phyloP scores from a whole-genome alignment of 2,113 vertebrate species.

The Pelodiscus sinensis region DNA sequence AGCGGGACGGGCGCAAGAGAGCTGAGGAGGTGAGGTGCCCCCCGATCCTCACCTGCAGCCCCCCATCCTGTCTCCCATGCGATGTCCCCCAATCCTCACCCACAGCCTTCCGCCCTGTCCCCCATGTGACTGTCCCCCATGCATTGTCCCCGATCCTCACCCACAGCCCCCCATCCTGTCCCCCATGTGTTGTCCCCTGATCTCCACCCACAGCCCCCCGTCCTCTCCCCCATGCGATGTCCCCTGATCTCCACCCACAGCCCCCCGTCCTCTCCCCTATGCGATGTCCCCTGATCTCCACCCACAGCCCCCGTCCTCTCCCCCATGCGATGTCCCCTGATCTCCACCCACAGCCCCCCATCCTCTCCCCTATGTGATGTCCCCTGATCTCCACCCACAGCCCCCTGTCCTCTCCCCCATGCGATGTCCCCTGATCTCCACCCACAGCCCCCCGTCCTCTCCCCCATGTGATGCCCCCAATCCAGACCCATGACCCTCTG shows the following conservation, averaged over 20 bases:
- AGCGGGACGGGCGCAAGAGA: neutral
- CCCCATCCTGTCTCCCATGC: neutral
- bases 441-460: neutral
- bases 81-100: too few species aligned
- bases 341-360: neutral
- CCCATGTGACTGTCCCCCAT: too few species aligned
- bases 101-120: too few species aligned
- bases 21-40: constrained; percentile 13
- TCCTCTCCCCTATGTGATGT: too few species aligned
- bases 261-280: fast-evolving
- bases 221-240: too few species aligned
- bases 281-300: neutral
- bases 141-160: too few species aligned
- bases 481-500: constrained; percentile 37
- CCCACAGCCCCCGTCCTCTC: too few species aligned
- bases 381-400: neutral
- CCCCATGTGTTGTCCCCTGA: neutral
- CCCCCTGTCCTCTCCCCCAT: neutral
- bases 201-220: neutral
- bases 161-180: neutral
- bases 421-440: neutral
- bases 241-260: neutral
- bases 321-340: too few species aligned
- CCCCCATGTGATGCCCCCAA: fast-evolving
- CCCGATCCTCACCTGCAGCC: neutral